Evolutionary conservation across 2,797 vertebrate genomes (phyloP).

Genomic region (Hypotaenidia philippensis): DNA sequence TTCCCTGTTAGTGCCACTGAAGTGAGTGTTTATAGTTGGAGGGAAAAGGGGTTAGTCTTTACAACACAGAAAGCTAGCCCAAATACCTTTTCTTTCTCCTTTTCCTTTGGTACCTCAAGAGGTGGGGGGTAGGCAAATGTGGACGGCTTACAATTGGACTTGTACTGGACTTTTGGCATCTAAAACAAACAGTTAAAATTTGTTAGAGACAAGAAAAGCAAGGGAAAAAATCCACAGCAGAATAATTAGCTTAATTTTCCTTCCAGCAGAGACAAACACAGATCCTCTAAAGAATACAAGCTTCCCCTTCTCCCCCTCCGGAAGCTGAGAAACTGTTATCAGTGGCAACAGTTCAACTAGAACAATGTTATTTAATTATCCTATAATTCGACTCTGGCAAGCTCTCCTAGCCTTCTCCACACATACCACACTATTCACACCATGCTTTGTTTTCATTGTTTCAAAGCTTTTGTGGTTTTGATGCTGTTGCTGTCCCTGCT

Average conservation of each 20-base stretch:
- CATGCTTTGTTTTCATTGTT: slow-evolving; percentile 39
- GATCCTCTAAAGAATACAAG: slow-evolving; percentile 43
- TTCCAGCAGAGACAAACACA: slow-evolving; percentile 50
- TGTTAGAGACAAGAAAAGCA: neutral
- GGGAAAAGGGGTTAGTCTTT: neutral
- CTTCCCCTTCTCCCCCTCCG: slow-evolving; percentile 56
- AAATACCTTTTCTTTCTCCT: slow-evolving; percentile 98
- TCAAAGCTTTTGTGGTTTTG: slow-evolving; percentile 21
- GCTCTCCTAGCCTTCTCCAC: slow-evolving; percentile 16
- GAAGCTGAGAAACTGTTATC: slow-evolving; percentile 54
- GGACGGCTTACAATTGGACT: slow-evolving; percentile 98
- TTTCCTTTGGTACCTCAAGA: slow-evolving; percentile 98
- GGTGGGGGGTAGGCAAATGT: slow-evolving; percentile 98
- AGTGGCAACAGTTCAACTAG: slow-evolving; percentile 36
- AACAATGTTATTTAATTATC: slow-evolving; percentile 68
- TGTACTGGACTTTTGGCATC: slow-evolving; percentile 99
- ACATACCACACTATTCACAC: slow-evolving; percentile 17
- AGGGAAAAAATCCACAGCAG: neutral
- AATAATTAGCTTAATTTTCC: slow-evolving; percentile 48
- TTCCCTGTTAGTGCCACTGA: neutral
- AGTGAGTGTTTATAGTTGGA: slow-evolving; percentile 8
- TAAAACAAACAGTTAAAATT: slow-evolving; percentile 65
- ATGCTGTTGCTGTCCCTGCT: slow-evolving; percentile 30
- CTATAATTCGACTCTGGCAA: slow-evolving; percentile 37
- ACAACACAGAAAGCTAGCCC: neutral